A percentile compares a stretch with the other conserved stretches of the same genome.
Conservation (phyloP, 2,113 vertebrate genomes). For the Fregetta grallaria region DNA sequence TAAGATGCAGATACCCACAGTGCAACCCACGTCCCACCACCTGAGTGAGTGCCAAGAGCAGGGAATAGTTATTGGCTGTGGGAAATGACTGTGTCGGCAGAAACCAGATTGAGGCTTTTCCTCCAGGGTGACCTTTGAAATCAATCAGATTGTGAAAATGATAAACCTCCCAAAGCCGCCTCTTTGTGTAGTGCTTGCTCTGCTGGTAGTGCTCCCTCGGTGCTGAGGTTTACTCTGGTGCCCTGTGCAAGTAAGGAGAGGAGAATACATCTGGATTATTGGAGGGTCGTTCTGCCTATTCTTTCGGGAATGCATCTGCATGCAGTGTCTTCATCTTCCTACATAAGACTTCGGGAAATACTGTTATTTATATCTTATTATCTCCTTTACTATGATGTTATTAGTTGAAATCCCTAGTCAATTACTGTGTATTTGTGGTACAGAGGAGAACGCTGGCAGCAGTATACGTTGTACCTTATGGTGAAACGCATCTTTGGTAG, state of each 20-base stretch:
- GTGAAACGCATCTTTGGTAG: neutral
- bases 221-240: neutral
- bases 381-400: neutral
- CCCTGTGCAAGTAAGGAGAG: neutral
- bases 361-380: neutral
- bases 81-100: slow-evolving; percentile 2
- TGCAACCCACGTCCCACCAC: neutral
- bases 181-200: neutral
- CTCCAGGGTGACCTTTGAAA: slow-evolving; percentile 46
- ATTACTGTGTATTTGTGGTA: neutral
- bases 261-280: neutral
- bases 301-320: neutral
- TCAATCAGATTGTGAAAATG: neutral
- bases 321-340: neutral
- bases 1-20: slow-evolving; percentile 22
- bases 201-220: neutral
- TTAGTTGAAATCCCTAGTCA: neutral
- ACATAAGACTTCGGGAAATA: neutral
- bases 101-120: slow-evolving; percentile 30
- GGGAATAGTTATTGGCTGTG: slow-evolving; percentile 6
- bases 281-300: neutral
- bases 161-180: neutral
- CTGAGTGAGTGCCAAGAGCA: slow-evolving; percentile 24
- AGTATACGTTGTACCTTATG: neutral
- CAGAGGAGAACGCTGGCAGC: neutral